Evolutionary conservation across 2,888 invertebrate species (phyloP), one percentile per base, ranked within the genome.

Genomic region (Gnatocerus cornutus): DNA sequence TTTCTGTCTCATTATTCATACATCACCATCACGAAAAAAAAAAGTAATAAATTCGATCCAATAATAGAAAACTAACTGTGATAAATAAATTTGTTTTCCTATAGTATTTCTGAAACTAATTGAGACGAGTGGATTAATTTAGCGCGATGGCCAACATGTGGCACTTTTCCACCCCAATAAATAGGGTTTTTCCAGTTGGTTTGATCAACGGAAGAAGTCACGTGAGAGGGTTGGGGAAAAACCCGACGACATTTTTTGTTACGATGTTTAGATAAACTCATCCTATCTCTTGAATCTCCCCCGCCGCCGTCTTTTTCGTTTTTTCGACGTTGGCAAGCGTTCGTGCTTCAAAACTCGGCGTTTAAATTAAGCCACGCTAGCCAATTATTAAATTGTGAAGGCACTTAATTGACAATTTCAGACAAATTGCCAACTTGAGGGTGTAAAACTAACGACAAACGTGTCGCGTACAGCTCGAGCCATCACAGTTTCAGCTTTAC

Each of bases 341-440:
- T 37, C 37, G 37, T 37, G 21, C 21, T 21, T 21, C 21, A 21
- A 21, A 21, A 21, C 21, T 21, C 21, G 21, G 2, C 21, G 21
- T 21, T 27, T 41, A 58, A 58, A 58, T 41, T 58, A 58, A 41
- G 27, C 13, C 58, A 10, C 9, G 41, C 12, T 10, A 58, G 58
- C 45, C 59, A 46, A 59, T 59, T 59, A 59, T 46, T 45, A 59
- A 59, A 59, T 59, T 59, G 58, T 46, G 59, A 59, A 59, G 59
- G 29, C 43, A 46, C 29, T 46, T 59, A 59, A 59, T 59, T 59
- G 59, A 58, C 58, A 58, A 58, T 58, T 45, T 58, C 58, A 58
- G 45, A 21, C 12, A 58, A 58, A 58, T 58, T 59, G 59, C 30
- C 46, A 45, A 58, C 41, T 56, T 45, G 16, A 29, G 58, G 29